Evolutionary conservation across 2,797 vertebrate species (phyloP).

Genomic region (Chlorospingus flavigularis): DNA sequence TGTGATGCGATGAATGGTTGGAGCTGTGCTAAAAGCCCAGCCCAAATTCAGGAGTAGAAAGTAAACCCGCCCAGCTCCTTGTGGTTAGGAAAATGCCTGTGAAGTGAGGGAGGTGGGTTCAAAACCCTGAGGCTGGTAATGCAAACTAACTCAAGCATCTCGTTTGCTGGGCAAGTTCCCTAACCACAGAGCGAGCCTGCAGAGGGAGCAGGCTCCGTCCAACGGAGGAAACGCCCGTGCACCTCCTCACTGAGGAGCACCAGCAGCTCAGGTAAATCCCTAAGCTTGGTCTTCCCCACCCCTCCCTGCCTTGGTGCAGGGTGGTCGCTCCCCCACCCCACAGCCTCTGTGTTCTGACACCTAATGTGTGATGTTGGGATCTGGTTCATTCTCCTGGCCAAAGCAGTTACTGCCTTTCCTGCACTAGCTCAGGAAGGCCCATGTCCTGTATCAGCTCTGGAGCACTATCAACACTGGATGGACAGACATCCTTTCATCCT

Average conservation of each 20-base stretch:
- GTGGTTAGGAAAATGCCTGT: background rate
- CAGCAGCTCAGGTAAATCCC: background rate
- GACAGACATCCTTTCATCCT: background rate
- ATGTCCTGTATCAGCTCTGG: accelerated
- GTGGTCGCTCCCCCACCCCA: accelerated
- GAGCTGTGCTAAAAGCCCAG: background rate
- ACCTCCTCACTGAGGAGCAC: background rate
- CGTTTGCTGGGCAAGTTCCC: background rate
- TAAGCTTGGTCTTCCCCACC: background rate
- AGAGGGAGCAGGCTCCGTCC: background rate
- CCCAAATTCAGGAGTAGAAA: background rate
- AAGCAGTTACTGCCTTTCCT: background rate
- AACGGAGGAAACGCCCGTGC: background rate
- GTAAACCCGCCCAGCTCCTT: background rate
- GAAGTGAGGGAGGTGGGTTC: background rate
- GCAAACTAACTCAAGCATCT: background rate
- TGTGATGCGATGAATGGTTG: background rate
- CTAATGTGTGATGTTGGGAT: accelerated
- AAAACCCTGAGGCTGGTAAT: background rate
- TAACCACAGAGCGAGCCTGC: background rate
- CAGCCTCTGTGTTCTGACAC: background rate
- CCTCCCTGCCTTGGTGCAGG: background rate
- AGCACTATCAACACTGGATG: background rate
- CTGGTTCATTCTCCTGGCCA: background rate
- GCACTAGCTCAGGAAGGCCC: background rate